These are phyloP conservation scores for Napeogenes sylphis DNA, from an alignment of 2,888 invertebrate species.

Conservation along the genomic window DNA sequence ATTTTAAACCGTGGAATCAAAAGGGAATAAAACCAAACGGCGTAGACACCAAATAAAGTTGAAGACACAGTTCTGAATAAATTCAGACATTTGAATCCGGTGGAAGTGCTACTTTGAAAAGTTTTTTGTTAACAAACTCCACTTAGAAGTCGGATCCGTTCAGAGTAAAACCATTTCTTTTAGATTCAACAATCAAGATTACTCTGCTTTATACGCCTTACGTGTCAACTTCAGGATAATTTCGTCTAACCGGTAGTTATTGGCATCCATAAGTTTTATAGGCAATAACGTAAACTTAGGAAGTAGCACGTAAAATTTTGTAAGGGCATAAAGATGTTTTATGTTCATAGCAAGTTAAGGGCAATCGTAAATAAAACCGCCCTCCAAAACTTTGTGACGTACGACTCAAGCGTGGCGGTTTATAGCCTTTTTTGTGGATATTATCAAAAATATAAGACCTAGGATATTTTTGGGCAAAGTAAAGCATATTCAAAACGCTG, in stretches of 20 bases:
- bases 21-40: background rate
- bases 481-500: background rate
- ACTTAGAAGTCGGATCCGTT: background rate
- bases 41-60: background rate
- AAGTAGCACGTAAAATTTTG: conserved; percentile 20
- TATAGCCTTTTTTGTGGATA: conserved; percentile 1
- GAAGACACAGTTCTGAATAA: background rate
- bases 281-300: conserved; percentile 19
- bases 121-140: background rate
- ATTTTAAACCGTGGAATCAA: background rate
- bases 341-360: conserved; percentile 11
- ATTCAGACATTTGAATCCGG: conserved; percentile 2
- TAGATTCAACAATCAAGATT: background rate
- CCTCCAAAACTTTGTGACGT: conserved; percentile 5
- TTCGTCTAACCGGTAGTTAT: conserved; percentile 15
- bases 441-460: background rate
- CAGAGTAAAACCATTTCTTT: background rate
- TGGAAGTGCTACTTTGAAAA: background rate
- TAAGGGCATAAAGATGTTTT: conserved; percentile 23
- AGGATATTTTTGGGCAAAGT: background rate
- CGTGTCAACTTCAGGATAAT: conserved; percentile 15
- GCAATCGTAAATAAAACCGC: conserved; percentile 11
- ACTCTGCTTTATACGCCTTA: conserved; percentile 17
- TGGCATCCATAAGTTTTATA: conserved; percentile 17
- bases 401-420: background rate